phyloP scores from a whole-genome alignment of 2,113 vertebrate species.

The Caranx melampygus region DNA sequence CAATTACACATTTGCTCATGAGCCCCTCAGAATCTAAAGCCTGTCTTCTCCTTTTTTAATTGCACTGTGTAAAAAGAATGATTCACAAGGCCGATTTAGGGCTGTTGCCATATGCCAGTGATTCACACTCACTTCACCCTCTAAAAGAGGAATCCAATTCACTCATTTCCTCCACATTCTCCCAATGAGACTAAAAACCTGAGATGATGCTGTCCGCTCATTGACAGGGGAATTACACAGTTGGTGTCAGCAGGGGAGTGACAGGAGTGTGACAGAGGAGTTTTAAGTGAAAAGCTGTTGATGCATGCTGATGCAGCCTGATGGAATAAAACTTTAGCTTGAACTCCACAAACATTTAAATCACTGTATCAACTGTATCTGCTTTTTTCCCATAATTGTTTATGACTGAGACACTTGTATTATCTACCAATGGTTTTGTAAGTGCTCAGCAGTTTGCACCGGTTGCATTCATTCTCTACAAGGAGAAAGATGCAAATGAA shows the following conservation, averaged over 20 bases:
- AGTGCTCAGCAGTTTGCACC: not conserved
- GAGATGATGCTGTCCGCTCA: constrained; percentile 31
- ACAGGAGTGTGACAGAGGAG: not conserved
- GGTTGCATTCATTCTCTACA: not conserved
- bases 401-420: constrained; percentile 17
- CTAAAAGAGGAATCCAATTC: not conserved
- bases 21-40: not conserved
- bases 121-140: not conserved
- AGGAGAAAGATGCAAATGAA: constrained; percentile 10
- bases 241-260: not conserved
- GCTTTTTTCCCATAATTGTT: not conserved
- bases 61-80: not conserved
- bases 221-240: not conserved
- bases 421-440: not conserved
- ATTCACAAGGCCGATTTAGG: not conserved
- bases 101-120: not conserved
- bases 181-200: constrained; percentile 26
- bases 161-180: not conserved
- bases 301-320: constrained; percentile 1
- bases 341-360: constrained; percentile 4
- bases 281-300: not conserved
- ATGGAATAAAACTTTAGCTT: constrained; percentile 40
- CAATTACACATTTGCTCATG: not conserved
- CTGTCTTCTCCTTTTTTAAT: not conserved
- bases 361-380: constrained; percentile 14